These are phyloP conservation scores for Drosophila subquinaria DNA, from an alignment of 2,888 invertebrate species.

Conservation along the genomic window DNA sequence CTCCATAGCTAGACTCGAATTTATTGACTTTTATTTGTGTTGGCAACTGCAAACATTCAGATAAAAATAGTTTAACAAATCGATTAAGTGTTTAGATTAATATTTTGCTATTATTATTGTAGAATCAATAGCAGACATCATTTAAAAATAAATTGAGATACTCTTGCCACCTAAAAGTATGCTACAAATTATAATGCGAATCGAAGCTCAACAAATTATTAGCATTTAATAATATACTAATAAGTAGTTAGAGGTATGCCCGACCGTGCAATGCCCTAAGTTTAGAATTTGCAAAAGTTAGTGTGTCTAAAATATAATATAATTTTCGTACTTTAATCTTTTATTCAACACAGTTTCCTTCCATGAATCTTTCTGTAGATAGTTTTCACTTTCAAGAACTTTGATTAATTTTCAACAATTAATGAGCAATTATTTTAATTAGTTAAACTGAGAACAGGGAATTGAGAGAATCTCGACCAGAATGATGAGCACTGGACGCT, in stretches of 20 bases:
- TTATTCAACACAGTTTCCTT: no score
- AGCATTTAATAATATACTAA: not conserved
- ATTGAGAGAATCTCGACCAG: constrained; percentile 14
- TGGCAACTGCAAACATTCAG: not conserved
- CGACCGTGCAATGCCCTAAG: not conserved
- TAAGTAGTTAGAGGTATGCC: not conserved
- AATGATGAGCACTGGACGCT: constrained; percentile 23
- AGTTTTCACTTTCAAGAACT: not conserved
- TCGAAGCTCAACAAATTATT: not conserved
- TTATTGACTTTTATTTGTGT: constrained; percentile 3
- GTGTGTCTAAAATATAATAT: not conserved
- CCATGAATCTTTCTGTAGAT: not conserved
- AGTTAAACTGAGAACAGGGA: constrained; percentile 10
- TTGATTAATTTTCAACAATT: not conserved
- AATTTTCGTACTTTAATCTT: not conserved
- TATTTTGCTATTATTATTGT: not conserved
- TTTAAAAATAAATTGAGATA: not conserved
- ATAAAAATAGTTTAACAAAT: constrained; percentile 1
- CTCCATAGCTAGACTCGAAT: not conserved
- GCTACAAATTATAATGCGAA: not conserved
- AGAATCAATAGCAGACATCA: not conserved
- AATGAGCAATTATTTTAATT: constrained; percentile 8
- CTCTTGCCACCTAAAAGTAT: constrained; percentile 6
- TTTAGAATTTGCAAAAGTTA: not conserved
- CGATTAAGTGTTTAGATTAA: not conserved